phyloP scores from a whole-genome alignment of 2,797 vertebrate species.

The Euphonia xanthogaster region DNA sequence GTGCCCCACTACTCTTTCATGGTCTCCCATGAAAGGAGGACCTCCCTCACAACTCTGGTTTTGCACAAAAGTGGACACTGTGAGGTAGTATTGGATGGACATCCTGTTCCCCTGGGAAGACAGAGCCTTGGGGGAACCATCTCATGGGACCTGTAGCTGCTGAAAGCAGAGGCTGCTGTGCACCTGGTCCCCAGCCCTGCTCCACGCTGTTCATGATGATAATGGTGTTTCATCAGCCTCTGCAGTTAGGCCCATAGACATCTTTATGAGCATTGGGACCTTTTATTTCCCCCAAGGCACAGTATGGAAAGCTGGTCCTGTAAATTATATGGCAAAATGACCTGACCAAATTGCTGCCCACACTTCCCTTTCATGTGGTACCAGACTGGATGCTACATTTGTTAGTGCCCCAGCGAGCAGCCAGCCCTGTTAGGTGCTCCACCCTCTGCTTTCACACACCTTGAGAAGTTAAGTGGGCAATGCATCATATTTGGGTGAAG shows the following conservation, averaged over 20 bases:
- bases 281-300: neutral
- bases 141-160: rapidly evolving
- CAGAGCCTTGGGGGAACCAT: neutral
- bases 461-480: neutral
- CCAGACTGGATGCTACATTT: neutral
- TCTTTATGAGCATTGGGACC: neutral
- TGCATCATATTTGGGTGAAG: neutral
- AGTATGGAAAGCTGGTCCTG: neutral
- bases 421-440: neutral
- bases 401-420: neutral
- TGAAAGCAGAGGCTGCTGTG: neutral
- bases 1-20: neutral
- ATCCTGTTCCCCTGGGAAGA: rapidly evolving
- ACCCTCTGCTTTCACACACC: neutral
- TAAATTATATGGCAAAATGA: neutral
- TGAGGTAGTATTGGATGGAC: rapidly evolving
- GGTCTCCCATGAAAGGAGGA: rapidly evolving
- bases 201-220: neutral
- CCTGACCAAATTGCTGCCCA: neutral
- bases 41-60: rapidly evolving
- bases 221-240: neutral
- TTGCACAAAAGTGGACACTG: neutral
- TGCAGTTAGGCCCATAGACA: neutral
- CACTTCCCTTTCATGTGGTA: neutral
- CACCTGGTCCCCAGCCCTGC: rapidly evolving